Percentiles rank a stretch among this genome's conserved stretches.
Evolutionary conservation across 2,888 invertebrate species (phyloP).

Genomic region (Lamellibrachia columna): DNA sequence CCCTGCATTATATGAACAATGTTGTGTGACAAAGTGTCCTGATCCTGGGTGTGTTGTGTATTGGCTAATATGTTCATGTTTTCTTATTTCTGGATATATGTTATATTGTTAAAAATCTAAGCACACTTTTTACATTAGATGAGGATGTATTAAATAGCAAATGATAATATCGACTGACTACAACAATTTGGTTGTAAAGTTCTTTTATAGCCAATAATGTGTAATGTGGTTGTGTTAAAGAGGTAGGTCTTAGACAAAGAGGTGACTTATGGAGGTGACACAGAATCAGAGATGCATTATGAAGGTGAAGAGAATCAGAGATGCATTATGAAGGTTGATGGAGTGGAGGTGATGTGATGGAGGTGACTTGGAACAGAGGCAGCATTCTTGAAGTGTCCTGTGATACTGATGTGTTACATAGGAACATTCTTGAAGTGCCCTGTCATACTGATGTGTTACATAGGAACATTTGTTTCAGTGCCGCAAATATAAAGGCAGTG

Average conservation of each 20-base stretch:
- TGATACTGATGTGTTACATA: background rate
- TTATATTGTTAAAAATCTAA: no score
- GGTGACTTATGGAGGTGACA: background rate
- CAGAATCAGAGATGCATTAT: no score
- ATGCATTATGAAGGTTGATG: no score
- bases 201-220: no score
- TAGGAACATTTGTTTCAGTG: slow-evolving; percentile 51
- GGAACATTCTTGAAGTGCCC: background rate
- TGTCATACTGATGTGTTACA: background rate
- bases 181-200: no score
- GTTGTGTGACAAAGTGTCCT: no score
- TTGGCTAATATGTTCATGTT: background rate
- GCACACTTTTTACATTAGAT: no score
- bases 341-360: background rate
- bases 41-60: background rate
- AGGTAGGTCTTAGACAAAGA: background rate
- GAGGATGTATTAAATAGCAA: no score
- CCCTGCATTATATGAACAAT: no score
- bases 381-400: background rate
- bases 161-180: no score
- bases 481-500: slow-evolving; percentile 63
- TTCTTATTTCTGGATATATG: no score
- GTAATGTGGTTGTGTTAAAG: background rate
- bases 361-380: background rate
- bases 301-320: background rate